Conservation (phyloP, 1,140 invertebrate species). For the Diorhabda carinulata region DNA sequence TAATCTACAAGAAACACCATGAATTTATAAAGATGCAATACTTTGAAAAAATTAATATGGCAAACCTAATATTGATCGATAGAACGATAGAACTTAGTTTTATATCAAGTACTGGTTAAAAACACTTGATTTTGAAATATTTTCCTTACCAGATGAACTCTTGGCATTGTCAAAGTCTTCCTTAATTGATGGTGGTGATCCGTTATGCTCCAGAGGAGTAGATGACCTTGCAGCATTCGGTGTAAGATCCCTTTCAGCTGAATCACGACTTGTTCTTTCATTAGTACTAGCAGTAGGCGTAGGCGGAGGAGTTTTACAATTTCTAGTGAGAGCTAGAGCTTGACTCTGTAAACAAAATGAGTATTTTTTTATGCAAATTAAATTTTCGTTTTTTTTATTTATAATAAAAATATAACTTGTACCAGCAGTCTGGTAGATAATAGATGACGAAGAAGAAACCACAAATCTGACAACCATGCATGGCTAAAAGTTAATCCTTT, state of each 20-base stretch:
- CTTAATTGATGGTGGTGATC: constrained; percentile 47
- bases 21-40: too few relatives aligned
- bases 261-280: constrained; percentile 38
- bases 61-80: too few relatives aligned
- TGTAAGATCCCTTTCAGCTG: constrained; percentile 52
- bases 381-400: too few relatives aligned
- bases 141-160: neutral
- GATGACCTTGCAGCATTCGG: constrained; percentile 52
- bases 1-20: too few relatives aligned
- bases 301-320: constrained; percentile 53
- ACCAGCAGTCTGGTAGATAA: too few relatives aligned
- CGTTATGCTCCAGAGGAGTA: constrained; percentile 50
- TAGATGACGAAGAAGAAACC: too few relatives aligned
- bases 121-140: neutral
- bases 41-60: too few relatives aligned
- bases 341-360: constrained; percentile 55
- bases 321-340: constrained; percentile 57
- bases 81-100: neutral
- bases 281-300: constrained; percentile 44
- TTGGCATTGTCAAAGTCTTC: constrained; percentile 33
- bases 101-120: neutral
- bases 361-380: neutral
- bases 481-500: too few relatives aligned
- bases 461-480: too few relatives aligned
- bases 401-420: too few relatives aligned